Evolutionary conservation across 2,888 invertebrate species (phyloP).

Genomic region (Plagodis dolabraria): DNA sequence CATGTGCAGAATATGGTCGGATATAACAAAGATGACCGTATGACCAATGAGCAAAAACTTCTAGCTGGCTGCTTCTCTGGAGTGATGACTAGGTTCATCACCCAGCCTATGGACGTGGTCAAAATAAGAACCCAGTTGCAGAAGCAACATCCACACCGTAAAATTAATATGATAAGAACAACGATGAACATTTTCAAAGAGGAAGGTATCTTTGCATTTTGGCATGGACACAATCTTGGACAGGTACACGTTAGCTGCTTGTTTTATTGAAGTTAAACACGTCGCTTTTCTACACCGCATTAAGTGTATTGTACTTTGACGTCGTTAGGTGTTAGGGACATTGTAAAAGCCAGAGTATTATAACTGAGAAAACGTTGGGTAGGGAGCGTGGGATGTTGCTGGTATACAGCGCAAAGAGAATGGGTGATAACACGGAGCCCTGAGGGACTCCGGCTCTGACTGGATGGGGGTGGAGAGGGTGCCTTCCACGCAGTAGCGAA

Average conservation of each 20-base stretch:
- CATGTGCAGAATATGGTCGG: constrained; percentile 65
- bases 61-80: constrained; percentile 67
- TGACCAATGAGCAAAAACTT: constrained; percentile 62
- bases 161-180: constrained; percentile 84
- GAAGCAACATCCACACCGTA: constrained; percentile 81
- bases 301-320: too few species aligned
- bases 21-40: constrained; percentile 55
- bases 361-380: too few species aligned
- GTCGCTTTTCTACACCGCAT: too few species aligned
- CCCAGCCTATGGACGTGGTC: constrained; percentile 95
- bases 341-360: too few species aligned
- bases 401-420: too few species aligned
- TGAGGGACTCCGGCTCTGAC: too few species aligned
- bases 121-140: constrained; percentile 97
- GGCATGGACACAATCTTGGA: constrained; percentile 97
- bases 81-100: constrained; percentile 57
- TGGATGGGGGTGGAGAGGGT: too few species aligned
- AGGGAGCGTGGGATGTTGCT: too few species aligned
- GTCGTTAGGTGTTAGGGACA: too few species aligned
- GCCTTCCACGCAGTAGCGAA: too few species aligned
- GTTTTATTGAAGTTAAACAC: too few species aligned
- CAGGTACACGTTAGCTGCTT: constrained; percentile 82
- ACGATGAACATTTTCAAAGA: constrained; percentile 88
- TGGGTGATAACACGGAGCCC: too few species aligned
- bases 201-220: constrained; percentile 93